Evolutionary conservation across 2,797 vertebrate genomes (phyloP), one percentile per base, ranked within the genome.

Genomic region (Gymnothorax reevesii): DNA sequence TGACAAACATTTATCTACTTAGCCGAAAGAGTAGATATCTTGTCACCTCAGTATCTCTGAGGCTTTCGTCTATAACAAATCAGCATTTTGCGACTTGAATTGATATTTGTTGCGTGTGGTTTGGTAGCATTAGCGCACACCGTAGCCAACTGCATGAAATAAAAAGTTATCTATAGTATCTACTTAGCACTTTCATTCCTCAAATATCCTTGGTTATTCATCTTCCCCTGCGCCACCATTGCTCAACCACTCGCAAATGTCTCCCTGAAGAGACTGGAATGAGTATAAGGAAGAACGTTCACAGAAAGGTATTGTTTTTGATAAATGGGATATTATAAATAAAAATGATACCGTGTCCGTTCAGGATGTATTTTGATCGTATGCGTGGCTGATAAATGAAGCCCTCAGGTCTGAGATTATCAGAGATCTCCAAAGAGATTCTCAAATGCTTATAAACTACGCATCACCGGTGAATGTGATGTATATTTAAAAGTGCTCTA

Each of bases 291-390:
- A 77, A 77, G 73, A 49, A 52, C 9, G 13, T 77, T 77, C 73
- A 20, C 73, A 77, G 15, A 17, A 77, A 49, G 6, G 22, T 15
- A 77, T 77, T 77, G 15, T 77, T 77, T 52, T 42, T 77, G 33
- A 77, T 77, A 77, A 77, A 77, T 77, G 73, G 73, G 9, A 77
- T 20, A 77, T 77, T 77, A 77, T 77, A 42, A 42, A 77, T 49
- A 77, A 77, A 77, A 77, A 77, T 77, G 73, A 77, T 17, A 2
- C 73, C 33, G 52, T 52, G 42, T 42, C 73, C 20, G 73, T 77
- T 77, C 33, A 77, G 73, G 73, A 49, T 77, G 73, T 77, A 77
- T 49, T 49, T 77, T 77, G 73, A 49, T 17, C 73, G 13, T 77
- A 77, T 20, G 33, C 73, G 20, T 7, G 42, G 73, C 15, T 77